Evolutionary conservation across 2,797 vertebrate species (phyloP).

Genomic region (Sitta carolinensis): DNA sequence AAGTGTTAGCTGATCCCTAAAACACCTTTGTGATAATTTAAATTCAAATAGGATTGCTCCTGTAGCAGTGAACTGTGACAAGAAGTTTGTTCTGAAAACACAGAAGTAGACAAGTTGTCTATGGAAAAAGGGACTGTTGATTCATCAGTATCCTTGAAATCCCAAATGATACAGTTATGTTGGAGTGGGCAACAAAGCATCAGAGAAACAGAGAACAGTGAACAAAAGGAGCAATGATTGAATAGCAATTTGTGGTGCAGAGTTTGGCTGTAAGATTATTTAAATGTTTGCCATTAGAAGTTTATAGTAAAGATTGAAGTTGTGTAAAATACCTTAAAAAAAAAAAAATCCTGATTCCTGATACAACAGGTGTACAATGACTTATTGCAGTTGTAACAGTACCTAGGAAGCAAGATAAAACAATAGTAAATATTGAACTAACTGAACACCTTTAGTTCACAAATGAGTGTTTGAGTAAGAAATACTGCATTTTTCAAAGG

Average conservation of each 20-base stretch:
- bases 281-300: conserved; percentile 56
- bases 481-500: conserved; percentile 74
- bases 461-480: conserved; percentile 75
- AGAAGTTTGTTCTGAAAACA: conserved; percentile 41
- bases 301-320: conserved; percentile 61
- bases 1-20: conserved; percentile 24
- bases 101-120: conserved; percentile 37
- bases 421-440: conserved; percentile 74
- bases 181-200: conserved; percentile 20
- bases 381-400: conserved; percentile 86
- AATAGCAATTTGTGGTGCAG: conserved; percentile 11
- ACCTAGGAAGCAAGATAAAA: conserved; percentile 79
- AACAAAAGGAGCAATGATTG: conserved; percentile 45
- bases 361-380: conserved; percentile 80
- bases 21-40: background rate
- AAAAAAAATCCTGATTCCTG: conserved; percentile 73
- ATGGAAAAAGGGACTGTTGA: conserved; percentile 17
- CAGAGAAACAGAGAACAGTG: conserved; percentile 34
- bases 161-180: conserved; percentile 21
- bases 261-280: conserved; percentile 60
- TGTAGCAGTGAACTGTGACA: background rate
- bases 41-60: conserved; percentile 33
- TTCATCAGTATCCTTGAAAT: conserved; percentile 42
- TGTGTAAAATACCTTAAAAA: conserved; percentile 64
- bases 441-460: conserved; percentile 72